Conservation (phyloP, 2,797 vertebrate genomes). For the Cyclura pinguis region DNA sequence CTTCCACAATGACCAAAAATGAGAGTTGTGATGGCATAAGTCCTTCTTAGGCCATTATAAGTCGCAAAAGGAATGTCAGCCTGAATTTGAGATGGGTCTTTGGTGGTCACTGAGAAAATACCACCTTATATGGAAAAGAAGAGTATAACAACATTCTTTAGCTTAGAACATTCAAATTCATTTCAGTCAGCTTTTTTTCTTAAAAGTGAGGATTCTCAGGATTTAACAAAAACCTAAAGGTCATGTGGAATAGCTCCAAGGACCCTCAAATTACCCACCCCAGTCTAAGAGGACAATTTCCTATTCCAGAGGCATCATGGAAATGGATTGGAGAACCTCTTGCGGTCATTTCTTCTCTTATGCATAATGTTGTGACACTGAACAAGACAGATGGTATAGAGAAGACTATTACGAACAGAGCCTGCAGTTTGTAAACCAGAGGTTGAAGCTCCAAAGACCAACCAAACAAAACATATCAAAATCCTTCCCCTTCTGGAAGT, state of each 20-base stretch:
- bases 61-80: too few relatives aligned
- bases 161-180: background rate
- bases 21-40: too few relatives aligned
- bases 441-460: constrained; percentile 75
- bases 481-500: constrained; percentile 61
- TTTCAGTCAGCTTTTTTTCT: background rate
- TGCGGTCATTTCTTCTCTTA: constrained; percentile 51
- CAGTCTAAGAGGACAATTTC: constrained; percentile 61
- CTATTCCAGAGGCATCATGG: constrained; percentile 55
- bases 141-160: background rate
- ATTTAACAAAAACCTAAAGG: background rate
- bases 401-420: constrained; percentile 63
- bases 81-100: background rate
- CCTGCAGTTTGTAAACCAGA: constrained; percentile 69
- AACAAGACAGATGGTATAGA: constrained; percentile 56
- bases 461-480: constrained; percentile 70
- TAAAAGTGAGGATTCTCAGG: background rate
- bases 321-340: constrained; percentile 50
- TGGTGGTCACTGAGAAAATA: background rate
- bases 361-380: constrained; percentile 51
- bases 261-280: constrained; percentile 24
- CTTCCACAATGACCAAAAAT: too few relatives aligned
- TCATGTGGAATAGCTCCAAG: background rate
- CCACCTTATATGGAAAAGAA: background rate
- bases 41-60: too few relatives aligned